Evolutionary conservation across 2,797 vertebrate genomes (phyloP).

Genomic region (Botia almorhae): DNA sequence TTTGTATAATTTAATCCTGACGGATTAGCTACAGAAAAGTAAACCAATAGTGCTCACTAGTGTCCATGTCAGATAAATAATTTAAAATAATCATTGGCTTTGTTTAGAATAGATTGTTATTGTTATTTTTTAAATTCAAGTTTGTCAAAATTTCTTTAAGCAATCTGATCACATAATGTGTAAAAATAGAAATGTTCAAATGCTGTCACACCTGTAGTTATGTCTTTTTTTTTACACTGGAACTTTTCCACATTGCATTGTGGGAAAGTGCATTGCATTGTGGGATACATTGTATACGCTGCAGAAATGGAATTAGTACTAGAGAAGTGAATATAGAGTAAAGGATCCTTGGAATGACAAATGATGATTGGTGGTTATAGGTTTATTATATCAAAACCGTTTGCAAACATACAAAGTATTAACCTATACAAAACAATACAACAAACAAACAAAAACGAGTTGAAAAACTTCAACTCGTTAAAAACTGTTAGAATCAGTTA

Average conservation of each 20-base stretch:
- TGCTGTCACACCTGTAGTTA: too few species aligned
- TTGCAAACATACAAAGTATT: conserved; percentile 15
- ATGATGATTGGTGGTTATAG: not conserved
- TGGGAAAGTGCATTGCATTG: not conserved
- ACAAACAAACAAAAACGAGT: not conserved
- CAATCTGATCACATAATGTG: too few species aligned
- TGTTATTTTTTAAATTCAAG: too few species aligned
- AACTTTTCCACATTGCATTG: too few species aligned
- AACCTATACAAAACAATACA: not conserved
- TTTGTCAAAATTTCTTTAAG: too few species aligned
- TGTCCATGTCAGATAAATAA: not conserved
- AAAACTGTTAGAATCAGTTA: not conserved
- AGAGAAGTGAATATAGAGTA: not conserved
- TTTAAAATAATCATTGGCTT: not conserved
- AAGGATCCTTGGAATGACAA: too few species aligned
- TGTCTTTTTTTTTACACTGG: too few species aligned
- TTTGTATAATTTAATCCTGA: conserved; percentile 65
- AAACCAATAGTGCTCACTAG: conserved; percentile 49
- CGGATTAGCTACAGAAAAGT: conserved; percentile 70
- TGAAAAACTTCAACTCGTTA: not conserved
- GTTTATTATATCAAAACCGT: conserved; percentile 26
- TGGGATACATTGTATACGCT: not conserved
- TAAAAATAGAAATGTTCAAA: too few species aligned
- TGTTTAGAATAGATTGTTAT: too few species aligned
- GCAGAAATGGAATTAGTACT: not conserved